Conservation (phyloP, 2,888 invertebrate species). For the Epicampocera succincta region DNA sequence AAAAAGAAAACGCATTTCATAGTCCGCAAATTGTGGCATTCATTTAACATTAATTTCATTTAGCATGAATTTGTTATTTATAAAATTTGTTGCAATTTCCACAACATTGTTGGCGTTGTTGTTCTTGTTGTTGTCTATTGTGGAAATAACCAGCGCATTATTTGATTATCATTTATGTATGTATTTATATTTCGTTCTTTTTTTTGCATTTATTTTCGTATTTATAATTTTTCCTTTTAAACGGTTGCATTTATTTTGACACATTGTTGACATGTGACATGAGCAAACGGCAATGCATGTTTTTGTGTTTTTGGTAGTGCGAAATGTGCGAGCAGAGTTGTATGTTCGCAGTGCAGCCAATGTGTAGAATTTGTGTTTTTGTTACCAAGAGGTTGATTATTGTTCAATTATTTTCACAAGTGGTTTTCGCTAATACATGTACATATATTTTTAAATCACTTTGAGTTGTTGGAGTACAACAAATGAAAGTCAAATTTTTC, state of each 20-base stretch:
- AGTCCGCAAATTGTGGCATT: conserved; percentile 47
- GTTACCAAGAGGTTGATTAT: conserved; percentile 23
- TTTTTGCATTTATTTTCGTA: conserved; percentile 1
- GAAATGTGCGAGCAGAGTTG: not conserved
- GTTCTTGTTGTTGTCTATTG: not conserved
- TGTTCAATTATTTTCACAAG: conserved; percentile 48
- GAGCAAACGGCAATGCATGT: conserved; percentile 17
- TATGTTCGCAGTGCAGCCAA: not conserved
- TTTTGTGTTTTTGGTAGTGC: conserved; percentile 8
- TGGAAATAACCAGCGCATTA: conserved; percentile 35
- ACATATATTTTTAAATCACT: conserved; percentile 4
- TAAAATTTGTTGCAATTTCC: conserved; percentile 13
- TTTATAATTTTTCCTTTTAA: conserved; percentile 28
- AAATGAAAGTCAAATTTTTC: conserved; percentile 61
- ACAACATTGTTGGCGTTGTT: conserved; percentile 30
- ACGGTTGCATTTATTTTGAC: conserved; percentile 70
- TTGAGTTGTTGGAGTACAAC: conserved; percentile 23
- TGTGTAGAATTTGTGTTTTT: not conserved
- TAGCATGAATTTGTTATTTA: conserved; percentile 24
- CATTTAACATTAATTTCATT: conserved; percentile 51
- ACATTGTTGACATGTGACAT: conserved; percentile 69
- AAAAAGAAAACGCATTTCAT: not conserved
- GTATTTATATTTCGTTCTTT: conserved; percentile 3
- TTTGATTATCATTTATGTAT: conserved; percentile 20
- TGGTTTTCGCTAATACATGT: conserved; percentile 38